Conservation (phyloP, 2,113 vertebrate genomes). For the Malaclemys terrapin region DNA sequence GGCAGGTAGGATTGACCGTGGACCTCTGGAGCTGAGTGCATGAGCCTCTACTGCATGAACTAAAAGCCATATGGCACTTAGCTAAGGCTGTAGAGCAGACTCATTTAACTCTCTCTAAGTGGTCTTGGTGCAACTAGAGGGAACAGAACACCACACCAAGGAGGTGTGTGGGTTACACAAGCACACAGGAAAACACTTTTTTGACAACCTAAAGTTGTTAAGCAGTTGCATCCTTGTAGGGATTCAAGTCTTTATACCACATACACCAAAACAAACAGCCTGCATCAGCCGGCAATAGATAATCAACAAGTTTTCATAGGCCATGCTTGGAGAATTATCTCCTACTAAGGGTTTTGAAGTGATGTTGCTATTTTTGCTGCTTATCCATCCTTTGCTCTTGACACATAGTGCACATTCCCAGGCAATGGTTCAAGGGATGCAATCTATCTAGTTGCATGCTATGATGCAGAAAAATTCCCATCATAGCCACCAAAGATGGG, state of each 20-base stretch:
- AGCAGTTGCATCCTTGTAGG: neutral
- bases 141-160: too few relatives aligned
- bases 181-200: neutral
- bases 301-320: conserved; percentile 28
- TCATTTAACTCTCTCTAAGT: too few relatives aligned
- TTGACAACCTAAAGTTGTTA: neutral
- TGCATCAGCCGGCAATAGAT: conserved; percentile 10
- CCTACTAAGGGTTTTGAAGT: neutral
- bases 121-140: too few relatives aligned
- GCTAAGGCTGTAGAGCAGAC: too few relatives aligned
- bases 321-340: neutral
- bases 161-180: too few relatives aligned
- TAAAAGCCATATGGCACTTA: too few relatives aligned
- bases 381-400: neutral
- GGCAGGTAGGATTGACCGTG: too few relatives aligned
- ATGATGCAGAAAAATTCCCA: neutral
- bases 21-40: too few relatives aligned
- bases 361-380: conserved; percentile 29
- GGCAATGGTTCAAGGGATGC: conserved; percentile 11
- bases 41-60: too few relatives aligned
- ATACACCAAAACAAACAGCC: neutral
- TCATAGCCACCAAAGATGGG: neutral
- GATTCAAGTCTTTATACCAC: conserved; percentile 35
- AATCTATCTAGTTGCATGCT: neutral
- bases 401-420: neutral